phyloP scores from a whole-genome alignment of 2,888 invertebrate genomes.

The Abrostola tripartita region DNA sequence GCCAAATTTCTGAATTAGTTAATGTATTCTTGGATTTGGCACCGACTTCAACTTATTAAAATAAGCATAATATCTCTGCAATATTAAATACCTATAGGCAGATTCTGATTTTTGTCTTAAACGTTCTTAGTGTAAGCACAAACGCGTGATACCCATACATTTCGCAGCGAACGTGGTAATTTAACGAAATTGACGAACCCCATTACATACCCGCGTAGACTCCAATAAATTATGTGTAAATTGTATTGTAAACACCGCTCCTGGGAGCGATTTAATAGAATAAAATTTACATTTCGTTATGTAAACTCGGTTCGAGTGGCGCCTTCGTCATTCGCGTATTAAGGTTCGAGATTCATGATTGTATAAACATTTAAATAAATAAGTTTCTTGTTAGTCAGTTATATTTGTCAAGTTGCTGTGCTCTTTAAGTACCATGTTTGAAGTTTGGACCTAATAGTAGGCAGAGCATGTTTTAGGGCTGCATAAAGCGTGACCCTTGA shows the following conservation, averaged over 20 bases:
- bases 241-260: conserved; percentile 66
- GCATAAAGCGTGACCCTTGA: no score
- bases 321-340: conserved; percentile 45
- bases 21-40: no score
- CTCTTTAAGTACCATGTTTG: no score
- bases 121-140: conserved; percentile 16
- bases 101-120: conserved; percentile 14
- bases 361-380: background rate
- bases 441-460: no score
- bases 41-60: no score
- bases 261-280: conserved; percentile 64
- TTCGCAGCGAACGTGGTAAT: conserved; percentile 48
- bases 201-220: conserved; percentile 54
- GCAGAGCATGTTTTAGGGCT: no score
- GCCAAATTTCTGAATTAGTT: no score
- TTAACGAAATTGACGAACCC: conserved; percentile 48
- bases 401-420: background rate
- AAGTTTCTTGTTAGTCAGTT: background rate
- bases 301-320: conserved; percentile 41
- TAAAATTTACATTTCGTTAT: conserved; percentile 65
- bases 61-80: no score
- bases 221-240: conserved; percentile 66
- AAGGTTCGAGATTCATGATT: conserved; percentile 11
- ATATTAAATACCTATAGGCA: no score
- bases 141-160: conserved; percentile 33